Evolutionary conservation across 2,888 invertebrate genomes (phyloP), one percentile per base, ranked within the genome.

Genomic region (Hyposoter didymator): DNA sequence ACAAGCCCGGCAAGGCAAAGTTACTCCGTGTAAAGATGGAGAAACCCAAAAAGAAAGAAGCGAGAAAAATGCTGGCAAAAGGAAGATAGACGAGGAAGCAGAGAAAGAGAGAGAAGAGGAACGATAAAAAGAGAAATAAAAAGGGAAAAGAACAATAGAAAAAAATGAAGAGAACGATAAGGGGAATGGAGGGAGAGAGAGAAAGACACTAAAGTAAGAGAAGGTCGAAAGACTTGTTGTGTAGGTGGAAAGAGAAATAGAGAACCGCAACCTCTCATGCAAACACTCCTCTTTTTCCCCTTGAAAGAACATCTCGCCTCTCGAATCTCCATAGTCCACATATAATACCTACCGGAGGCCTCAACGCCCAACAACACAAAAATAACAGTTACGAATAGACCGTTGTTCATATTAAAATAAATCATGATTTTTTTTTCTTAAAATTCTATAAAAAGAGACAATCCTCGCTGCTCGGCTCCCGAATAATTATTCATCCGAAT

Each of bases 1-100:
- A 84, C 70, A 74, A 73, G 47, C 59, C 32, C 66, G 81, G 74
- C 82, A 87, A 73, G 84, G 66, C 76, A 80, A 84, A 85, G 76
- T 87, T 74, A 79, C 69, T 59, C 73, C 62, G 78, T 59, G 70
- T 66, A 75, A 80, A 78, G 85, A 73, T 59, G 76, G 43, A 82
- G 14, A 49, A 62, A 81, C 35, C 39, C 6, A 43, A 22, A 55
- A 28, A 55, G 59, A 62, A 59, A 59, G 67, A 75, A 32, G 49
- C 64, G 10, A 64, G 55, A 72, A 43, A 80, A 80, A 82, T 49
- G 35, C 35, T 35, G 78, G 75, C 66, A 72, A 73, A 70, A 69
- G 84, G 67, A 67, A 66, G 81, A 72, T 70, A 72, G 80, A 79
- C 67, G 64, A 72, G 17, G 45, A 67, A 45, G 43, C 39, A 14